Percentiles rank a stretch among this genome's conserved stretches.
Conservation (phyloP, 2,888 invertebrate species). For the Linnaemya vulpina region DNA sequence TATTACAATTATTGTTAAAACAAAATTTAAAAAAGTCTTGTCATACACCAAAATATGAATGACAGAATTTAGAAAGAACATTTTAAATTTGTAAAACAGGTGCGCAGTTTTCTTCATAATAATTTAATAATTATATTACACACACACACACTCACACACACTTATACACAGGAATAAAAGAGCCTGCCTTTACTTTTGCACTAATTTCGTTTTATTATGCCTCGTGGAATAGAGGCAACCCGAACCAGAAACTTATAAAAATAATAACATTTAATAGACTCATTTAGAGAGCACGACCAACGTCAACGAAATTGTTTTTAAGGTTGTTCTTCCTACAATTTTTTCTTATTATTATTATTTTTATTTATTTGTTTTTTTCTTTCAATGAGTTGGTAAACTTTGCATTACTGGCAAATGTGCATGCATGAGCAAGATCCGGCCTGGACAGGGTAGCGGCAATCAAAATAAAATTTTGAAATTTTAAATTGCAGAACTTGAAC, state of each 20-base stretch:
- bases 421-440: neutral
- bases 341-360: neutral
- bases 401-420: neutral
- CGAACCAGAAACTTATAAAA: neutral
- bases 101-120: constrained; percentile 11
- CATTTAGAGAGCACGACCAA: constrained; percentile 23
- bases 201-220: constrained; percentile 16
- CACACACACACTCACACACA: neutral
- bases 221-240: constrained; percentile 4
- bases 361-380: no score
- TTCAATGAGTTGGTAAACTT: neutral
- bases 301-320: constrained; percentile 29
- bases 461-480: constrained; percentile 14
- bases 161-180: no score
- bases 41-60: neutral
- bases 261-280: constrained; percentile 17
- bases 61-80: neutral
- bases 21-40: constrained; percentile 8
- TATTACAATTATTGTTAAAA: constrained; percentile 27
- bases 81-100: constrained; percentile 16
- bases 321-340: neutral
- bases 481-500: constrained; percentile 37
- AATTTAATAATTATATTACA: constrained; percentile 1
- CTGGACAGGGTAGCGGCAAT: neutral
- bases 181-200: constrained; percentile 7